Conservation (phyloP, 2,113 vertebrate genomes). For the Gnathonemus echidnorhynchus region DNA sequence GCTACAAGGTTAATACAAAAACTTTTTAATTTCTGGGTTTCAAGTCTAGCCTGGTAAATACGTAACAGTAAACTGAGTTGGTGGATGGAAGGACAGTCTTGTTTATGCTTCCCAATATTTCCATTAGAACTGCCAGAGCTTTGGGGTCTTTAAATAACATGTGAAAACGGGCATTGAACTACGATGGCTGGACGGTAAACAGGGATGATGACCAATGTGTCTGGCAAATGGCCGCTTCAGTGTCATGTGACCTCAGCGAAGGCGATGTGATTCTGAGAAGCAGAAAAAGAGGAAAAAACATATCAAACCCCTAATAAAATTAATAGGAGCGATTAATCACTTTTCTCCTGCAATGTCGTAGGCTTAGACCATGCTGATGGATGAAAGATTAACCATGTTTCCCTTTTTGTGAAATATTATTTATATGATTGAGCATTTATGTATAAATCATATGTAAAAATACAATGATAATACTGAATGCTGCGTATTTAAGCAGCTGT, state of each 20-base stretch:
- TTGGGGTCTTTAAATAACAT: slow-evolving; percentile 18
- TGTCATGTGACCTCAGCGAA: slow-evolving; percentile 99
- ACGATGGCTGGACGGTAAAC: slow-evolving; percentile 76
- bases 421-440: neutral
- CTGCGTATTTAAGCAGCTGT: slow-evolving; percentile 9
- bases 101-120: neutral
- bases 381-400: slow-evolving; percentile 22
- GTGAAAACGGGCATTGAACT: slow-evolving; percentile 52
- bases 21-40: neutral
- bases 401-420: neutral
- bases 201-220: slow-evolving; percentile 91
- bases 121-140: neutral
- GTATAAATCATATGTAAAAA: neutral
- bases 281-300: slow-evolving; percentile 20
- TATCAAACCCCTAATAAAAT: neutral
- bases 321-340: neutral
- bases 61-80: neutral
- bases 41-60: neutral
- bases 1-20: neutral
- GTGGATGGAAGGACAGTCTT: neutral
- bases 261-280: slow-evolving; percentile 89
- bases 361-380: slow-evolving; percentile 27
- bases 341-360: neutral
- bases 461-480: neutral
- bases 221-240: slow-evolving; percentile 73